A percentile compares a stretch with the other conserved stretches of the same genome.
Evolutionary conservation across 2,888 invertebrate genomes (phyloP).

Genomic region (Brassicogethes aeneus): DNA sequence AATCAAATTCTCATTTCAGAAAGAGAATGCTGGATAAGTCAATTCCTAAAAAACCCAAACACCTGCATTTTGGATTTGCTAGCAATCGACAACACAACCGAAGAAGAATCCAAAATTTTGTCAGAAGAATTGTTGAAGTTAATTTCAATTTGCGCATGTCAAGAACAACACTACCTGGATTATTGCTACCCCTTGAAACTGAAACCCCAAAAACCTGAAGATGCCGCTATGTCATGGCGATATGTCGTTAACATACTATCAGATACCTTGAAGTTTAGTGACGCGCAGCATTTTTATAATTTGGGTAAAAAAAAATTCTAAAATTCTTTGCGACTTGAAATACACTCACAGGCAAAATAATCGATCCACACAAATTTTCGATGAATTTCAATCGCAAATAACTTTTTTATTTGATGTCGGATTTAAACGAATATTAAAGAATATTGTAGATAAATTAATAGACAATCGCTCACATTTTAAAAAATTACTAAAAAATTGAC

Average conservation of each 20-base stretch:
- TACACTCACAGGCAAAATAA: no score
- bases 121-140: conserved; percentile 35
- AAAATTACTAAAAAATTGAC: no score
- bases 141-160: conserved; percentile 32
- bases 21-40: conserved; percentile 29
- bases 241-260: conserved; percentile 42
- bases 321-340: no score
- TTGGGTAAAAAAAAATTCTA: conserved; percentile 40
- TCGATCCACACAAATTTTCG: no score
- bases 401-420: no score
- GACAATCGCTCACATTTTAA: no score
- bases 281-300: conserved; percentile 48
- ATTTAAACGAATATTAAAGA: no score
- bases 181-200: no score
- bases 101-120: conserved; percentile 27
- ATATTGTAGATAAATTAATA: no score
- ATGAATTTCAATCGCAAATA: no score
- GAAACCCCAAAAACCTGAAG: conserved; percentile 10
- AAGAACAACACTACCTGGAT: conserved; percentile 31
- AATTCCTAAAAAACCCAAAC: conserved; percentile 28
- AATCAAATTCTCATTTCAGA: no score
- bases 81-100: conserved; percentile 20
- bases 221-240: conserved; percentile 33
- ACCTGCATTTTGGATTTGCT: conserved; percentile 30
- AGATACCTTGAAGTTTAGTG: conserved; percentile 43